Percentiles rank a stretch among this genome's conserved stretches.
Conservation (phyloP, 2,888 invertebrate species). For the Netelia inedita region DNA sequence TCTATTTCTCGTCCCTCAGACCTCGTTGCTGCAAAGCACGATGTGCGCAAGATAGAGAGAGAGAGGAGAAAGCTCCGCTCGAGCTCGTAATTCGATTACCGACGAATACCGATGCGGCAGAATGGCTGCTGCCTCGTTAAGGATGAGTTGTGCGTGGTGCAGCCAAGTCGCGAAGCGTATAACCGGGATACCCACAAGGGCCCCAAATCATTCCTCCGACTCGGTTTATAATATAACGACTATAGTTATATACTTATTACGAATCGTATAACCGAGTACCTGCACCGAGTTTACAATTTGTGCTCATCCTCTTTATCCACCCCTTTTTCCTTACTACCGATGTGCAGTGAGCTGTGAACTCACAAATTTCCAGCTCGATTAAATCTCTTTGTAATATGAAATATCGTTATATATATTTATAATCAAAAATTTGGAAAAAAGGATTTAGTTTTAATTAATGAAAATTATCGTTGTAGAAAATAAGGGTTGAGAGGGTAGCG, state of each 20-base stretch:
- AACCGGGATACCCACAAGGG: slow-evolving; percentile 28
- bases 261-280: not conserved
- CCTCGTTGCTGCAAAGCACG: not conserved
- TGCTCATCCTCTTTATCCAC: not conserved
- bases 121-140: slow-evolving; percentile 48
- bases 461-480: too few relatives aligned
- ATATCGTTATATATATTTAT: too few relatives aligned
- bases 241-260: not conserved
- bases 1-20: slow-evolving; percentile 8
- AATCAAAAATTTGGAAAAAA: too few relatives aligned
- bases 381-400: too few relatives aligned
- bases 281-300: slow-evolving; percentile 7
- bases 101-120: slow-evolving; percentile 48
- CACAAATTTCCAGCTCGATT: too few relatives aligned
- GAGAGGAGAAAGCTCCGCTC: slow-evolving; percentile 46
- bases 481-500: too few relatives aligned
- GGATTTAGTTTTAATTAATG: too few relatives aligned
- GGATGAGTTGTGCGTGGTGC: slow-evolving; percentile 24
- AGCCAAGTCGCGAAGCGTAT: slow-evolving; percentile 5
- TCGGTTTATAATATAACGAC: slow-evolving; percentile 10
- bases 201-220: slow-evolving; percentile 35
- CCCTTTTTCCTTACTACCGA: not conserved
- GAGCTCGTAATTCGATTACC: slow-evolving; percentile 62
- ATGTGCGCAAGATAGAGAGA: not conserved
- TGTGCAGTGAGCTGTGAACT: too few relatives aligned